Conservation (phyloP, 2,113 vertebrate species). For the Callospermophilus lateralis region DNA sequence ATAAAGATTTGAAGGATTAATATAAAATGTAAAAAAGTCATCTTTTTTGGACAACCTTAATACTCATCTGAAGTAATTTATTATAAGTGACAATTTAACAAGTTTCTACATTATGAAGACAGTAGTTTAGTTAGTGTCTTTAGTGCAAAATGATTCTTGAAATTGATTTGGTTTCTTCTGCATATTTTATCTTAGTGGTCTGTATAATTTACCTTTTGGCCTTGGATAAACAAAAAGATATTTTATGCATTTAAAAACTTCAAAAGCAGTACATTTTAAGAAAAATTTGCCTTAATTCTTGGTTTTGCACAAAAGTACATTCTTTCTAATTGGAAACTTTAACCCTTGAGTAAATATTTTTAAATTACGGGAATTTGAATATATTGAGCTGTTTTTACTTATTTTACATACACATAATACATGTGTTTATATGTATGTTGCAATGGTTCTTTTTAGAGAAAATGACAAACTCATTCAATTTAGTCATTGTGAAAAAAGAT, state of each 20-base stretch:
- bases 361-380: constrained; percentile 41
- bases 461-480: not conserved
- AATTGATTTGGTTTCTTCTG: constrained; percentile 32
- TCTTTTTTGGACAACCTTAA: not conserved
- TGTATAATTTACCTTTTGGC: not conserved
- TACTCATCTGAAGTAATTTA: not conserved
- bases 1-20: not conserved
- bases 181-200: constrained; percentile 28
- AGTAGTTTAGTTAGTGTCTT: not conserved
- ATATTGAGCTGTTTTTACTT: not conserved
- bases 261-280: not conserved
- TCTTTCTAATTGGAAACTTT: not conserved
- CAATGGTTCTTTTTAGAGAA: constrained; percentile 59
- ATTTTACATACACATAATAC: not conserved
- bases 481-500: constrained; percentile 43
- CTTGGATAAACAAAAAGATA: not conserved
- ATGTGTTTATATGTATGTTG: not conserved
- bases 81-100: not conserved
- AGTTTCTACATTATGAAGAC: not conserved
- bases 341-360: not conserved
- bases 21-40: not conserved
- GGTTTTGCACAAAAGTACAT: not conserved
- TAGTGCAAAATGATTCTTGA: not conserved
- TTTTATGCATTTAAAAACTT: not conserved
- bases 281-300: not conserved